Conservation (phyloP, 2,888 invertebrate genomes). For the Nymphalis urticae region DNA sequence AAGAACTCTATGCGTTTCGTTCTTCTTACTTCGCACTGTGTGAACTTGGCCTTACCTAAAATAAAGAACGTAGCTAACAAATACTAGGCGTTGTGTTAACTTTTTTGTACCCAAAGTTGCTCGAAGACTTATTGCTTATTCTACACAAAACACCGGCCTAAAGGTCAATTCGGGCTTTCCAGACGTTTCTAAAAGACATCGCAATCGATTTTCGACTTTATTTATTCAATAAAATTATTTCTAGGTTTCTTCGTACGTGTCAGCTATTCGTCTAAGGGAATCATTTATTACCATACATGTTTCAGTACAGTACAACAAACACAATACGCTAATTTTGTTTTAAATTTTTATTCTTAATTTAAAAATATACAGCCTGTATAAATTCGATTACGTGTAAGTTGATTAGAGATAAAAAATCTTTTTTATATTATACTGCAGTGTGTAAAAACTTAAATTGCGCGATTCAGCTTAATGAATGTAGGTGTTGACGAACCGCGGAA, state of each 20-base stretch:
- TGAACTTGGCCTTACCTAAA: no score
- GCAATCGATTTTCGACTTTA: constrained; percentile 23
- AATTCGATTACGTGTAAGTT: no score
- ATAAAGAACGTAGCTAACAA: not conserved
- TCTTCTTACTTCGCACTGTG: no score
- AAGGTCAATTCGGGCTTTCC: constrained; percentile 34
- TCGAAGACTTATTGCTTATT: constrained; percentile 37
- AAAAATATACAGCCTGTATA: no score
- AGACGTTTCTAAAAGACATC: constrained; percentile 32
- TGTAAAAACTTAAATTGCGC: constrained; percentile 19
- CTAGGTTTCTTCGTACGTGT: not conserved
- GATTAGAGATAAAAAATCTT: not conserved
- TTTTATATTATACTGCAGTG: not conserved
- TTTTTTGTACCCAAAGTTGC: constrained; percentile 4
- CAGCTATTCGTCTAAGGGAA: not conserved
- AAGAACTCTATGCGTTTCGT: no score
- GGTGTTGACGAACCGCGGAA: constrained; percentile 43
- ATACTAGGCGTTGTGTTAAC: constrained; percentile 2
- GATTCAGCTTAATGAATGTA: constrained; percentile 28
- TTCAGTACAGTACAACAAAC: not conserved
- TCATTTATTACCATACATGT: not conserved
- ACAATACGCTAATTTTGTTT: not conserved
- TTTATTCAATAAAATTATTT: constrained; percentile 12
- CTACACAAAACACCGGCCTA: constrained; percentile 33
- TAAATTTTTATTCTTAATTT: not conserved